Evolutionary conservation across 2,113 vertebrate species (phyloP), one percentile per base, ranked within the genome.

Genomic region (Genyomyrus donnyi): DNA sequence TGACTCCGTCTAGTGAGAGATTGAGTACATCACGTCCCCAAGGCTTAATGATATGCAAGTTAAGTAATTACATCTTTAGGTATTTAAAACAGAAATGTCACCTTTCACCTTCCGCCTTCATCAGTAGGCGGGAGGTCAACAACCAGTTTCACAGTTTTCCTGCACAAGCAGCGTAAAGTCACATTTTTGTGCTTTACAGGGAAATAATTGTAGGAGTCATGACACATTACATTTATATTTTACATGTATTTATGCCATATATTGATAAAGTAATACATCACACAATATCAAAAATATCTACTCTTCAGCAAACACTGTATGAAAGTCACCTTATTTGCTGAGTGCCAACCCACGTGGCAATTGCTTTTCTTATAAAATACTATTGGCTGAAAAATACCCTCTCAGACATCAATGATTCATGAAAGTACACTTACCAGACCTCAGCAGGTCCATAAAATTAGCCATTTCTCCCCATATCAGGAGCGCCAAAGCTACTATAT

Each of bases 301-400:
- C 49, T 52, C 46, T 19, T 87, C 85, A 19, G 49, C 35, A 27
- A 56, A 35, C 85, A 35, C 8, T 35, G 7, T 1, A 35, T 87
- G 85, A 87, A 87, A 56, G 50, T 56, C 85, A 87, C 49, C 85
- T 87, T 53, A 53, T 56, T 53, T 31, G 8, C 31, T 13, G 85
- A 27, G 49, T 17, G 21, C 27, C 48, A 27, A 15, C 49, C 46
- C 27, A 85, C 1, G 9, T 87, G 84, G 24, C 45, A 27, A 70
- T 56, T 74, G 39, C 88, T 80, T 85, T 90, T 88, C 62, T 92
- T 91, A 93, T 92, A 90, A 91, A 92, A 94, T 74, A 89, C 35
- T 31, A 5, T 17, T 39, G 52, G 49, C 49, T 53, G 19, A 53
- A 53, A 84, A 83, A 89, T 53, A 77, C 10, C 5, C 74, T 53